Evolutionary conservation across 2,888 invertebrate species (phyloP), one percentile per base, ranked within the genome.

Genomic region (Melipona bicolor): DNA sequence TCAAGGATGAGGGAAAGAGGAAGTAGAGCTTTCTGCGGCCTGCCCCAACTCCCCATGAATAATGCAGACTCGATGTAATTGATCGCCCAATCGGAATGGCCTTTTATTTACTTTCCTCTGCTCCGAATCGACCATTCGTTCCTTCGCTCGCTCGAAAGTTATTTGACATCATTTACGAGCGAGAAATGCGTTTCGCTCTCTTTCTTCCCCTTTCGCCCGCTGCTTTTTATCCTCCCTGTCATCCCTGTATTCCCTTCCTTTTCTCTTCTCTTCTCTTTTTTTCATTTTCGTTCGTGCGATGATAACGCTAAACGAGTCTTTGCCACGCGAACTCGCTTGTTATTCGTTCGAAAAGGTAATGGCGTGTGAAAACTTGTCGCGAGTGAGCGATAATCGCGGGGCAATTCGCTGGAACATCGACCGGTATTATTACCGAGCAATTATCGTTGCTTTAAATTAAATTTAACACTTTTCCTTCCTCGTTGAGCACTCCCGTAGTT

Each of bases 41-140:
- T 93, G 93, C 92, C 91, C 92, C 91, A 89, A 89, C 90, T 91
- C 92, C 91, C 93, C 91, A 94, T 94, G 94, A 94, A 94, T 94
- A 94, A 94, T 94, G 94, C 93, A 94, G 91, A 89, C 92, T 90
- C 90, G 90, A 93, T 93, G 94, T 94, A 94, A 94, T 94, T 94
- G 94, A 94, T 94, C 94, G 93, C 91, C 94, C 94, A 94, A 94
- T 94, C 92, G 94, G 94, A 94, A 94, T 93, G 93, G 93, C 94
- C 94, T 93, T 94, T 94, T 94, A 94, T 94, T 94, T 94, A 94
- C 94, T 93, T 93, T 93, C 92, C 92, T 93, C 92, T 92, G 89
- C 91, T 93, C 89, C 86, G 88, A 90, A 88, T 88, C 89, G 91
- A 89, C 89, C 91, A 90, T 91, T 89, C 91, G 91, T 90, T 91